A percentile compares a stretch with the other conserved stretches of the same genome.
Conservation (phyloP, 2,888 invertebrate genomes). For the Orthosia cruda region DNA sequence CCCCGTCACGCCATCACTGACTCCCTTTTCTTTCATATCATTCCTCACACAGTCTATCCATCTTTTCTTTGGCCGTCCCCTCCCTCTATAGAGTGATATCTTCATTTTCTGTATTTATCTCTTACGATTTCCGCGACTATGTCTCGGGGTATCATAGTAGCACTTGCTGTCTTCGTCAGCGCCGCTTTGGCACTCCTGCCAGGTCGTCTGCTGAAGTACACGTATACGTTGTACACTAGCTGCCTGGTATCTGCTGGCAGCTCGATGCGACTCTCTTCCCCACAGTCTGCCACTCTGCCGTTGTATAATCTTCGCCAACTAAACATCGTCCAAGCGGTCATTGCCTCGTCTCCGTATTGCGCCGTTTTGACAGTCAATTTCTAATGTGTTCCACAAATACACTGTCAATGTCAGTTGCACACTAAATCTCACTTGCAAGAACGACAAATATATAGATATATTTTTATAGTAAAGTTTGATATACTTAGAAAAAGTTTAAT, state of each 20-base stretch:
- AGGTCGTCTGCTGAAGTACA: conserved; percentile 87
- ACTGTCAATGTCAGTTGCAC: conserved; percentile 29
- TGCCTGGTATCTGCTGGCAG: conserved; percentile 89
- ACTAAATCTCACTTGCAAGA: conserved; percentile 32
- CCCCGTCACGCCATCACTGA: too few species aligned
- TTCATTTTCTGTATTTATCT: conserved; percentile 81
- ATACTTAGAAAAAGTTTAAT: conserved; percentile 16
- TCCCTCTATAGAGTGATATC: conserved; percentile 12
- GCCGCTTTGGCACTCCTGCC: conserved; percentile 86
- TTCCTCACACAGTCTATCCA: too few species aligned
- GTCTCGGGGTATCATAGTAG: conserved; percentile 88
- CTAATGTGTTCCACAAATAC: conserved; percentile 33
- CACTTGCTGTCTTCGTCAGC: conserved; percentile 86
- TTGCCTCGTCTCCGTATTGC: conserved; percentile 90
- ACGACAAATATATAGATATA: conserved; percentile 3
- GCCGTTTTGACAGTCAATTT: conserved; percentile 83
- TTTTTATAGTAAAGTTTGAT: neutral
- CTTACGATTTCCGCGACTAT: conserved; percentile 88
- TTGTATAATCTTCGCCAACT: conserved; percentile 89
- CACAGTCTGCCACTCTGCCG: conserved; percentile 79
- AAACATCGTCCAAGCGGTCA: conserved; percentile 91
- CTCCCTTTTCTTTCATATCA: too few species aligned
- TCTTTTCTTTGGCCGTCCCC: too few species aligned
- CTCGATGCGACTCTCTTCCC: conserved; percentile 83
- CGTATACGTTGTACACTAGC: conserved; percentile 88